Evolutionary conservation across 2,797 vertebrate species (phyloP).

Genomic region (Artibeus lituratus): DNA sequence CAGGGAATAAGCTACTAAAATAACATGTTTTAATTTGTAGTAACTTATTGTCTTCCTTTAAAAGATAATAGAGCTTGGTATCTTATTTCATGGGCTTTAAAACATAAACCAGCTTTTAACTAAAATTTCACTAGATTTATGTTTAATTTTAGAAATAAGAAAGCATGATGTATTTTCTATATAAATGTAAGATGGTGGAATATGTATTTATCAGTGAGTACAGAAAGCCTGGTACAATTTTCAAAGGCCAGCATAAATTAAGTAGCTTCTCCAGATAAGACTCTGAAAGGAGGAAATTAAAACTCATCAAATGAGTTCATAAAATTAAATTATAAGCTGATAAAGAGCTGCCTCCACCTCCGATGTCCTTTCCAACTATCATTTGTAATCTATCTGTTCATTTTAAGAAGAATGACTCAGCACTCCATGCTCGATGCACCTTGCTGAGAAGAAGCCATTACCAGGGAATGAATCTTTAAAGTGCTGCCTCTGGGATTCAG

Average conservation of each 20-base stretch:
- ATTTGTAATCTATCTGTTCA: slow-evolving; percentile 57
- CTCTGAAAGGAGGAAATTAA: slow-evolving; percentile 72
- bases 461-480: not conserved
- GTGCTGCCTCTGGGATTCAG: not conserved
- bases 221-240: slow-evolving; percentile 64
- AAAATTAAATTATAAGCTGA: slow-evolving; percentile 75
- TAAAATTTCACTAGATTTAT: slow-evolving; percentile 63
- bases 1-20: slow-evolving; percentile 17
- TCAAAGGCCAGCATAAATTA: slow-evolving; percentile 68
- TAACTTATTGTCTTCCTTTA: slow-evolving; percentile 59
- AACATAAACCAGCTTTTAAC: slow-evolving; percentile 59
- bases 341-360: slow-evolving; percentile 40
- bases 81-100: not conserved
- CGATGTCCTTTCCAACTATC: slow-evolving; percentile 51
- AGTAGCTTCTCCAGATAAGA: slow-evolving; percentile 71
- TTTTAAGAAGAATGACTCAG: not conserved
- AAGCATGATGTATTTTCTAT: slow-evolving; percentile 68
- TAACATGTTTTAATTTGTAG: slow-evolving; percentile 57
- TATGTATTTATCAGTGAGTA: slow-evolving; percentile 63
- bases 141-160: slow-evolving; percentile 69
- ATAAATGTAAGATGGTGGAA: slow-evolving; percentile 61
- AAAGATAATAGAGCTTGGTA: slow-evolving; percentile 36
- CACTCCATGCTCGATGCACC: not conserved
- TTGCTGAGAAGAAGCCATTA: not conserved
- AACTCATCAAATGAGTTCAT: slow-evolving; percentile 70